Evolutionary conservation across 2,888 invertebrate genomes (phyloP).

Genomic region (Pelosia muscerda): DNA sequence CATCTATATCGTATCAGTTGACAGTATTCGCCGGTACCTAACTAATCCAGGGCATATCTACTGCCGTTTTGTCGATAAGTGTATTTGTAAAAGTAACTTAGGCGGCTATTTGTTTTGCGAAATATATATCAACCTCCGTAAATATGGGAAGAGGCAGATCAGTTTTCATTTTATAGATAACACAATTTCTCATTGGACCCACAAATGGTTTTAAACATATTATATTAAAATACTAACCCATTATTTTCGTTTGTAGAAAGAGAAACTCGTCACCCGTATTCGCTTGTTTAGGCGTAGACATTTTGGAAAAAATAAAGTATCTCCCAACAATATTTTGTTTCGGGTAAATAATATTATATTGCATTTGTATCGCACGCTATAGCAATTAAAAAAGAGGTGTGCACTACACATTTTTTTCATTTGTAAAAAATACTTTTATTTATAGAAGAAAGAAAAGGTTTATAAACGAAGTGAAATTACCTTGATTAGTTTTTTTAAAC

Average conservation of each 20-base stretch:
- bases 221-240: constrained; percentile 60
- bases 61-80: no score
- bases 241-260: constrained; percentile 81
- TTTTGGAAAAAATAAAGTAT: constrained; percentile 84
- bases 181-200: constrained; percentile 29
- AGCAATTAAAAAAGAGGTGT: constrained; percentile 50
- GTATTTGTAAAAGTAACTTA: neutral
- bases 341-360: constrained; percentile 79
- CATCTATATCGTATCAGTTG: no score
- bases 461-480: neutral
- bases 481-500: neutral
- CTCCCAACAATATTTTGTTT: constrained; percentile 72
- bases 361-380: constrained; percentile 63
- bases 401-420: constrained; percentile 39
- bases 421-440: neutral
- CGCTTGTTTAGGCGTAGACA: constrained; percentile 85
- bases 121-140: neutral
- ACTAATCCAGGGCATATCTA: no score
- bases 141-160: neutral
- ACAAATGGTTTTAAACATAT: constrained; percentile 28
- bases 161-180: constrained; percentile 9
- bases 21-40: no score
- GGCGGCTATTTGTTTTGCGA: neutral
- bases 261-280: constrained; percentile 80
- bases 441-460: neutral